phyloP scores from a whole-genome alignment of 2,888 invertebrate species.

The Hydriomena furcata region DNA sequence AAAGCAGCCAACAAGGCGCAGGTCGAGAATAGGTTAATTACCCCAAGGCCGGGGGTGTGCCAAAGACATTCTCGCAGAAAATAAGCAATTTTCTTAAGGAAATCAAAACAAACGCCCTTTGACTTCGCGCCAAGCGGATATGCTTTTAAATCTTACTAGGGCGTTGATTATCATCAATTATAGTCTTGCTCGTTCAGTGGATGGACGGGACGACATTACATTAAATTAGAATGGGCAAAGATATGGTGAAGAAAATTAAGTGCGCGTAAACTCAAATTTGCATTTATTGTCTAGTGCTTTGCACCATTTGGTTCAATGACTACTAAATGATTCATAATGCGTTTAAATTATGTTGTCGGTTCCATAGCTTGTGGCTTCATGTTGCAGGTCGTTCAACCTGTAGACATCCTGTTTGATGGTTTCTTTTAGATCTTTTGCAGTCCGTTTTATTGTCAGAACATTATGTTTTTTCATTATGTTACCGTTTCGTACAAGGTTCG shows the following conservation, averaged over 20 bases:
- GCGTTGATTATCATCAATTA: conserved; percentile 23
- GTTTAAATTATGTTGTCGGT: conserved; percentile 52
- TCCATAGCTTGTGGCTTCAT: conserved; percentile 54
- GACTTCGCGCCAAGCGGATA: conserved; percentile 46
- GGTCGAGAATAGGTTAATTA: conserved; percentile 75
- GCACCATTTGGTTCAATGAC: conserved; percentile 44
- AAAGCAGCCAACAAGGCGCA: conserved; percentile 59
- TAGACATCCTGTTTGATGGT: conserved; percentile 57
- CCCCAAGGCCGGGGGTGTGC: conserved; percentile 69
- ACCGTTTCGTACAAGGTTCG: background rate
- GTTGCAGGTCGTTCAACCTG: conserved; percentile 66
- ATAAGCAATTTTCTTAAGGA: conserved; percentile 41
- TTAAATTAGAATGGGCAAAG: conserved; percentile 22
- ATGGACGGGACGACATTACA: conserved; percentile 12
- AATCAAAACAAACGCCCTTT: conserved; percentile 47
- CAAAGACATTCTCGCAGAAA: conserved; percentile 40
- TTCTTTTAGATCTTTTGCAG: conserved; percentile 32
- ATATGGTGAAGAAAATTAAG: conserved; percentile 18
- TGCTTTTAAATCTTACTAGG: conserved; percentile 27
- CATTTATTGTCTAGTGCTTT: conserved; percentile 18
- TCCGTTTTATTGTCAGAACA: conserved; percentile 16
- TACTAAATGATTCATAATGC: conserved; percentile 54
- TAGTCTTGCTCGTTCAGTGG: conserved; percentile 11
- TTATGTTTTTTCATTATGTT: conserved; percentile 1
- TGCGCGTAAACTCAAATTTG: conserved; percentile 23